Base-by-base conservation (phyloP, 2,888 invertebrate genomes). In the Tryphoninae sp. region DNA sequence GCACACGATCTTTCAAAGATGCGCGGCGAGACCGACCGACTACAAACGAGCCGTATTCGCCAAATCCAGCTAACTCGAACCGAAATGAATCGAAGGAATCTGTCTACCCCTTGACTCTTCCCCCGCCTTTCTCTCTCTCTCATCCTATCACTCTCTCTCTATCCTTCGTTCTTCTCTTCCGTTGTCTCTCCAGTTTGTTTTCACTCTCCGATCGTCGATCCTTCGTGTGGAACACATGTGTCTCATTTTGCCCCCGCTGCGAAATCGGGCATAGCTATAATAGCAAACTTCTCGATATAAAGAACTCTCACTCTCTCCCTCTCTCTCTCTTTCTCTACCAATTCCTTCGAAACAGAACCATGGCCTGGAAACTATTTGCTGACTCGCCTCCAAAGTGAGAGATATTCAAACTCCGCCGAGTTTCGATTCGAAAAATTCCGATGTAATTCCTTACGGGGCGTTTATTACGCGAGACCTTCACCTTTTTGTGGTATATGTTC, bases 11-110 rank as follows among this genome's bases (percentile, higher is more conserved):
- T 72, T 59, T 45, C 73, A 42, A 64, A 53, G 72, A 73, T 76
- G 16, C 78, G 62, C 78, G 61, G 71, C 71, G 62, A 22, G 80
- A 67, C 58, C 69, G 87, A 86, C 86, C 73, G 83, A 87, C 88
- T 89, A 89, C 89, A 89, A 89, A 89, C 89, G 89, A 89, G 88
- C 87, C 87, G 89, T 89, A 87, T 88, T 88, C 89, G 88, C 89
- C 89, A 89, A 89, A 89, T 89, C 87, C 88, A 89, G 89, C 89
- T 88, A 89, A 89, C 89, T 88, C 89, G 87, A 88, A 87, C 86
- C 86, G 86, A 89, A 88, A 87, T 89, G 89, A 89, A 88, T 88
- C 88, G 86, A 87, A 89, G 89, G 89, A 89, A 89, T 88, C 86
- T 84, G 76, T 84, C 85, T 77, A 58, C 45, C 65, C 68, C 68